Conservation (phyloP, 1,140 invertebrate genomes). For the Leptinotarsa lineolata region DNA sequence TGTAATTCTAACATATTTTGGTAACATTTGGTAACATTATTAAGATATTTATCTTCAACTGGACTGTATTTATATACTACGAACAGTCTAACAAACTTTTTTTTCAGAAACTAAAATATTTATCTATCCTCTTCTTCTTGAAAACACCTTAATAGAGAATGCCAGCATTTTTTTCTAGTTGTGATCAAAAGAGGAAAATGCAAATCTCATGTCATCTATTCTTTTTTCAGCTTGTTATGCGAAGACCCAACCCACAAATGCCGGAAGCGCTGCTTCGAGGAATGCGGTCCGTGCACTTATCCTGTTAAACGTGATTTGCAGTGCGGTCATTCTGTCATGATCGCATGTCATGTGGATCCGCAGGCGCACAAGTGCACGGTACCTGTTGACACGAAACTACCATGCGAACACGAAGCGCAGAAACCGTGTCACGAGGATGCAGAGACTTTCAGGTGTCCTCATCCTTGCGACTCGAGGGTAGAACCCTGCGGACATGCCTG, state of each 20-base stretch:
- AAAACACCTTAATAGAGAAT: too few species aligned
- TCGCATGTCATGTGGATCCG: conserved; percentile 55
- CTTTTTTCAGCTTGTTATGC: conserved; percentile 55
- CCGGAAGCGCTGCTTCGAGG: conserved; percentile 56
- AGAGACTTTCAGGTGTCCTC: conserved; percentile 52
- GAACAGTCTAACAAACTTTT: too few species aligned
- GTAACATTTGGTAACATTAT: too few species aligned
- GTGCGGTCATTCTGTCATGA: conserved; percentile 57
- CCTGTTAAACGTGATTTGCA: conserved; percentile 54
- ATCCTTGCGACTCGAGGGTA: conserved; percentile 55
- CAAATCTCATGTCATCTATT: conserved; percentile 23
- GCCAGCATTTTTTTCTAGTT: neutral
- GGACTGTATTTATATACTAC: too few species aligned
- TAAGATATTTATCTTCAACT: too few species aligned
- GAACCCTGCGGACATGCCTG: conserved; percentile 61
- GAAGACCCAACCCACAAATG: conserved; percentile 57
- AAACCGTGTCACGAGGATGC: conserved; percentile 55
- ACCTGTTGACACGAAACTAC: conserved; percentile 49
- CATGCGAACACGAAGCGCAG: conserved; percentile 58
- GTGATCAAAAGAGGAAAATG: neutral
- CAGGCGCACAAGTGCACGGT: conserved; percentile 51
- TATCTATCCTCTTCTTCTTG: too few species aligned
- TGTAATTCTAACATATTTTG: too few species aligned
- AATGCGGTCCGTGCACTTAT: conserved; percentile 58
- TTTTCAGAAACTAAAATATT: too few species aligned